Conservation (phyloP, 1,140 invertebrate species). For the Drosophila kikkawai region DNA sequence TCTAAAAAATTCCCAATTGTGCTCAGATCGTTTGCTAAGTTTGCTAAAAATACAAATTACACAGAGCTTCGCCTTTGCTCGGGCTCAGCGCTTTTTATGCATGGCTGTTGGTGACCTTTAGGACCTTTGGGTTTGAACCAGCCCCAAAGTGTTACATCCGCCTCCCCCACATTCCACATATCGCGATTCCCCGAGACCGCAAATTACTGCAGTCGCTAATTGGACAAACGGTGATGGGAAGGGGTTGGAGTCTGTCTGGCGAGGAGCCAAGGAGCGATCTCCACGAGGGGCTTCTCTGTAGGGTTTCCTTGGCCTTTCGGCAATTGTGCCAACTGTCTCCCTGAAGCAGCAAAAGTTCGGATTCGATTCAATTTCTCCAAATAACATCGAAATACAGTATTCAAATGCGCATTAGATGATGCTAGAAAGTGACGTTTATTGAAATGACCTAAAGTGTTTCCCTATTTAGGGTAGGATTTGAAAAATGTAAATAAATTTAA, state of each 20-base stretch:
- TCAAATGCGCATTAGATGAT: slow-evolving; percentile 10
- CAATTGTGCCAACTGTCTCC: slow-evolving; percentile 51
- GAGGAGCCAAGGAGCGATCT: slow-evolving; percentile 12
- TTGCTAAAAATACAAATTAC: slow-evolving; percentile 49
- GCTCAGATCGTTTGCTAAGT: slow-evolving; percentile 16
- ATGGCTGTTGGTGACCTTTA: slow-evolving; percentile 54
- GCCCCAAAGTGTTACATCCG: slow-evolving; percentile 19
- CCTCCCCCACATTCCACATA: slow-evolving; percentile 3
- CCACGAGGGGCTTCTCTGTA: slow-evolving; percentile 62
- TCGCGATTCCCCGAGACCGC: slow-evolving; percentile 1
- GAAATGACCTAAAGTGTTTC: not conserved
- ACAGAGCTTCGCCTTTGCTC: slow-evolving; percentile 27
- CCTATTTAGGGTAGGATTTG: not conserved
- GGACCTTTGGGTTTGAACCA: slow-evolving; percentile 25
- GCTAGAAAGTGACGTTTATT: slow-evolving; percentile 3
- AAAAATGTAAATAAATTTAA: not conserved
- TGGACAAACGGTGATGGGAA: slow-evolving; percentile 11
- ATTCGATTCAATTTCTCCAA: slow-evolving; percentile 67
- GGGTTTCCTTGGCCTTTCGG: slow-evolving; percentile 48
- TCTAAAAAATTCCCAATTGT: not conserved
- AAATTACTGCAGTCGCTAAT: slow-evolving; percentile 44
- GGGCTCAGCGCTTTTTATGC: slow-evolving; percentile 14
- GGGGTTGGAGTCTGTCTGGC: slow-evolving; percentile 30
- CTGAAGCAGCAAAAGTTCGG: slow-evolving; percentile 28
- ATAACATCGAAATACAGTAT: not conserved